Percentiles rank a stretch among this genome's conserved stretches.
phyloP scores from a whole-genome alignment of 2,113 vertebrate species.

The Oncorhynchus mykiss region DNA sequence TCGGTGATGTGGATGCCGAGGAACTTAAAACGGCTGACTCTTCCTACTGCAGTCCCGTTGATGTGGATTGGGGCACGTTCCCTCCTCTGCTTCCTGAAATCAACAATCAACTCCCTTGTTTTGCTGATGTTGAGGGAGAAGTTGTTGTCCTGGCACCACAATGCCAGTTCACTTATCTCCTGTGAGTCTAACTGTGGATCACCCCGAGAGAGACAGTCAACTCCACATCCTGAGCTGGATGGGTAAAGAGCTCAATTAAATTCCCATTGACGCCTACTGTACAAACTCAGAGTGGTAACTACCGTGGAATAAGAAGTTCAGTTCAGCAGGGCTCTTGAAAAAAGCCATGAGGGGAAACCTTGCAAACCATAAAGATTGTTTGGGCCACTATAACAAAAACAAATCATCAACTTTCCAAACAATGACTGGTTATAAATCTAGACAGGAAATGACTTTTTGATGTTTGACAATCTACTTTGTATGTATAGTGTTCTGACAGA shows the following conservation, averaged over 20 bases:
- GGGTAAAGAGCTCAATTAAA: background rate
- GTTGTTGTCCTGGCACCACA: no score
- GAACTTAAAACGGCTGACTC: no score
- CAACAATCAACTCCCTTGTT: no score
- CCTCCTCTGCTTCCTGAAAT: no score
- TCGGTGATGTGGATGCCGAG: no score
- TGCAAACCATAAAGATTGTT: background rate
- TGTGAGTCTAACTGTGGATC: no score
- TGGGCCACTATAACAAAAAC: background rate
- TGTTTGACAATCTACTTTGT: background rate
- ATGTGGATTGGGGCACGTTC: no score
- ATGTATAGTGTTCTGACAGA: background rate
- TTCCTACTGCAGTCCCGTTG: no score
- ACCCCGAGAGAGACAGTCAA: background rate
- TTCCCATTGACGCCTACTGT: background rate
- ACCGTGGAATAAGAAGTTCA: background rate
- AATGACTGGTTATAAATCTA: no score
- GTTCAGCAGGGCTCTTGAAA: constrained; percentile 3
- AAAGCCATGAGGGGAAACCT: background rate
- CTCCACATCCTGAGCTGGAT: background rate
- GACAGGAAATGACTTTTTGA: background rate
- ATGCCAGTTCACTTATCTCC: no score
- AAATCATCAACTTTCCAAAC: background rate
- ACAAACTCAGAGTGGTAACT: background rate
- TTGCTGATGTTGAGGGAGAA: no score